Conservation (phyloP, 2,113 vertebrate species). For the Ammodramus savannarum region DNA sequence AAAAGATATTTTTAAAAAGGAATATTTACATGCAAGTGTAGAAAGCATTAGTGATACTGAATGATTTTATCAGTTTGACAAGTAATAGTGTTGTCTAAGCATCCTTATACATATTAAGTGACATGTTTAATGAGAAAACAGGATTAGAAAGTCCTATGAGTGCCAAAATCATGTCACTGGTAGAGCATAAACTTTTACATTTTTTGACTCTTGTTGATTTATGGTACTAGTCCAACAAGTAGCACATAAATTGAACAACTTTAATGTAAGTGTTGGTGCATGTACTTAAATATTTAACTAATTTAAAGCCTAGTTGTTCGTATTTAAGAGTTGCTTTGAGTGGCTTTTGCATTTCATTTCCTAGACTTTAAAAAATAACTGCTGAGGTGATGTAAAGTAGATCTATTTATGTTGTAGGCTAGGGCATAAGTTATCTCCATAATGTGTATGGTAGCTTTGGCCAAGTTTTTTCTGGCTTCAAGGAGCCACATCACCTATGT, state of each 20-base stretch:
- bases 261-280: not conserved
- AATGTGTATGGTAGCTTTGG: not conserved
- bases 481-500: not conserved
- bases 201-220: not conserved
- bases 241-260: not conserved
- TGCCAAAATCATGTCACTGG: not conserved
- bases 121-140: not conserved
- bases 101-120: not conserved
- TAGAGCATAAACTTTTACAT: not conserved
- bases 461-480: not conserved
- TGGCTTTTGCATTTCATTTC: not conserved
- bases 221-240: not conserved
- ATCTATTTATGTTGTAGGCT: not conserved
- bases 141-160: not conserved
- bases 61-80: not conserved
- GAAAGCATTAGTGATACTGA: not conserved
- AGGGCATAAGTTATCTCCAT: not conserved
- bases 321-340: not conserved
- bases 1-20: not conserved
- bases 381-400: not conserved
- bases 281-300: not conserved
- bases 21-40: not conserved
- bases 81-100: not conserved
- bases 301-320: not conserved
- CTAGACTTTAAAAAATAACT: not conserved